Percentiles rank a stretch among this genome's conserved stretches.
phyloP scores from a whole-genome alignment of 2,113 vertebrate species.

The Microcebus tavaratra region DNA sequence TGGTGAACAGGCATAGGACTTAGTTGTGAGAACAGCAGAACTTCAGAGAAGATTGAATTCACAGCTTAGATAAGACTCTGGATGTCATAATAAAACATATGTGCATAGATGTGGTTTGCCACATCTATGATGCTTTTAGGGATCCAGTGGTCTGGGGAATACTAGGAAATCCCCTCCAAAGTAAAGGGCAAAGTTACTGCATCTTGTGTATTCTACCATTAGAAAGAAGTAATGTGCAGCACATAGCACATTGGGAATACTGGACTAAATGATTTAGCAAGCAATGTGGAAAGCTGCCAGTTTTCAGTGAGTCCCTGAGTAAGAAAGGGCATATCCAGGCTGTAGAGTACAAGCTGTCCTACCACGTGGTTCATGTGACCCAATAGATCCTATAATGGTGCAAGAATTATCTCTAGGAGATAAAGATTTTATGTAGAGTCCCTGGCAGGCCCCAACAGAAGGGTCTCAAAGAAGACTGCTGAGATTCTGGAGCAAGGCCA shows the following conservation, averaged over 20 bases:
- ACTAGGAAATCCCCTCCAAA: background rate
- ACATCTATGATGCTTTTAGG: background rate
- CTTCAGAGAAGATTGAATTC: slow-evolving; percentile 13
- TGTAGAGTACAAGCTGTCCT: background rate
- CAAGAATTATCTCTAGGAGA: slow-evolving; percentile 4
- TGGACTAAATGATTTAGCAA: background rate
- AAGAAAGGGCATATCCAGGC: background rate
- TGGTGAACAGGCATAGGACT: background rate
- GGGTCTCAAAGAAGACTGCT: background rate
- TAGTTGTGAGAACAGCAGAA: background rate
- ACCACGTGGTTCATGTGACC: background rate
- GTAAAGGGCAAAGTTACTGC: background rate
- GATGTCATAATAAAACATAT: background rate
- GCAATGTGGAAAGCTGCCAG: background rate
- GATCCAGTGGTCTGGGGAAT: background rate
- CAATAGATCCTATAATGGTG: background rate
- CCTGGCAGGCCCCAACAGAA: background rate
- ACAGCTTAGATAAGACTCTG: background rate
- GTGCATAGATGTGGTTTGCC: background rate
- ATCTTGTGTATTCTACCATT: background rate
- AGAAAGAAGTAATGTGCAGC: background rate
- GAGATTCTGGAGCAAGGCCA: background rate
- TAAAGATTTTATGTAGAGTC: background rate
- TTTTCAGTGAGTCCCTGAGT: background rate
- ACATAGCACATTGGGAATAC: background rate